Evolutionary conservation across 1,140 invertebrate genomes (phyloP), one percentile per base, ranked within the genome.

Genomic region (Aphelinus atriplicis): DNA sequence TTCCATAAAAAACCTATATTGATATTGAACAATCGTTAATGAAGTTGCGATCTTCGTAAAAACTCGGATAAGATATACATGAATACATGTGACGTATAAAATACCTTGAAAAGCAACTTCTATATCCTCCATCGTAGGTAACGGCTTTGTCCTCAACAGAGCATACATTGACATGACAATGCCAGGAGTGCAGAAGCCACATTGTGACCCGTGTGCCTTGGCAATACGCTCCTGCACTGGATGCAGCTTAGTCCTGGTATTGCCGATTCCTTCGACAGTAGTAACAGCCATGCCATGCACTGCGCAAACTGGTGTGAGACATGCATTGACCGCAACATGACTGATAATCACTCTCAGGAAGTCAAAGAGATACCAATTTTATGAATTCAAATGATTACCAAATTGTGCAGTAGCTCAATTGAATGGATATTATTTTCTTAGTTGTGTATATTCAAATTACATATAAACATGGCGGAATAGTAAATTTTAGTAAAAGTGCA

Each of bases 141-240:
- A 91, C 4, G 89, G 86, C 9, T 85, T 87, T 73, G 90, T 93
- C 77, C 95, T 88, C 0, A 97, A 84, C 43, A 97, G 85, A 0
- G 94, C 91, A 80, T 97, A 97, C 96, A 97, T 97, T 2, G 95
- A 97, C 96, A 97, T 97, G 0, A 97, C 95, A 68, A 97, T 96
- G 10, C 95, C 95, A 2, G 96, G 95, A 3, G 95, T 96, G 79
- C 95, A 97, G 84, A 96, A 97, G 3, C 95, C 95, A 83, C 95
- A 97, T 86, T 96, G 95, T 0, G 94, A 95, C 1, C 95, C 95
- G 81, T 96, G 95, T 2, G 93, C 90, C 86, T 94, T 93, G 0
- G 94, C 94, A 65, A 97, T 90, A 75, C 95, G 88, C 83, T 96
- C 94, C 89, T 96, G 95, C 3, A 94, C 92, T 0, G 94, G 92